Conservation (phyloP, 2,113 vertebrate species). For the Columbina picui region DNA sequence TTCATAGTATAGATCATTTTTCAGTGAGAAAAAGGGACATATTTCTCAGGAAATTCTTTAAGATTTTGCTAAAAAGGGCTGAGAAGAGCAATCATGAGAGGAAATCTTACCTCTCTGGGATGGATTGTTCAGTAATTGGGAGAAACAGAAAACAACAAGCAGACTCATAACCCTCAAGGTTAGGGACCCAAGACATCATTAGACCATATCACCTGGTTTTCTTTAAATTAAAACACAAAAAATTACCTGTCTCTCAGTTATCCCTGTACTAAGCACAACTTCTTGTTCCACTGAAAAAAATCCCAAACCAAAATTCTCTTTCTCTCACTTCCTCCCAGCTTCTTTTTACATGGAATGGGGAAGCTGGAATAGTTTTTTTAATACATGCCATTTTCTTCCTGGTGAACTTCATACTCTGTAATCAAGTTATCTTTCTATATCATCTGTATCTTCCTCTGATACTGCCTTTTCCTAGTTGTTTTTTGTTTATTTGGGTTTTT, state of each 20-base stretch:
- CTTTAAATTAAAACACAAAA: neutral
- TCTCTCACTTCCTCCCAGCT: rapidly evolving
- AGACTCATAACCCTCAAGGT: neutral
- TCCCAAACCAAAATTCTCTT: neutral
- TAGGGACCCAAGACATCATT: neutral
- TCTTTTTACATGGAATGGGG: too few species aligned
- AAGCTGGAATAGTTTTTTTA: neutral
- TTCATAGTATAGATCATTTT: neutral
- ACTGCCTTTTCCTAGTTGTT: neutral
- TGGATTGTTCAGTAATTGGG: neutral
- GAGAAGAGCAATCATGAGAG: neutral
- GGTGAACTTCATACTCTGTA: neutral
- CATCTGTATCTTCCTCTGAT: neutral
- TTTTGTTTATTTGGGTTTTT: too few species aligned
- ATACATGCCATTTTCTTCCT: neutral
- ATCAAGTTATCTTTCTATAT: neutral
- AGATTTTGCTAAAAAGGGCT: neutral
- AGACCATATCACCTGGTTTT: neutral
- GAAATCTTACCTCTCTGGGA: neutral
- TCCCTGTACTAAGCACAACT: neutral
- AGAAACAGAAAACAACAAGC: neutral
- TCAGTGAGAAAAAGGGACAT: neutral
- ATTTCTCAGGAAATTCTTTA: neutral
- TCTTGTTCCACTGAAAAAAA: neutral
- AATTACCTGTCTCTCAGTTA: neutral